A percentile compares a stretch with the other conserved stretches of the same genome.
phyloP scores from a whole-genome alignment of 2,888 invertebrate genomes.

The Psylliodes chrysocephalus region DNA sequence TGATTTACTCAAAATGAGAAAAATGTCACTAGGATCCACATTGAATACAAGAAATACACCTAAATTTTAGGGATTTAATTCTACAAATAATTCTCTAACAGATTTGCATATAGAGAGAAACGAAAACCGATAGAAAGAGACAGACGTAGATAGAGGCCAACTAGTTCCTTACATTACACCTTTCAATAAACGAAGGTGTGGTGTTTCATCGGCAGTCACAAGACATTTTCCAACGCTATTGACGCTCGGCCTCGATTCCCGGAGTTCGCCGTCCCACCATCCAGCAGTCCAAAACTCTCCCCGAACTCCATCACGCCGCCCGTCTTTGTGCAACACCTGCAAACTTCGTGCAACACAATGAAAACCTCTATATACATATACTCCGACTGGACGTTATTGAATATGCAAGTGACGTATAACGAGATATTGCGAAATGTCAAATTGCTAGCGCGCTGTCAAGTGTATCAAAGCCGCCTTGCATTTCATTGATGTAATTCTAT shows the following conservation, averaged over 20 bases:
- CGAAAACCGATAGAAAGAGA: constrained; percentile 1
- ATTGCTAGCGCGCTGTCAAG: constrained; percentile 48
- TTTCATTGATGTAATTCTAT: constrained; percentile 43
- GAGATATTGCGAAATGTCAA: constrained; percentile 56
- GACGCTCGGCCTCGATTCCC: constrained; percentile 37
- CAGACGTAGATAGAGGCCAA: not conserved
- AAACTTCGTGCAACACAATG: constrained; percentile 54
- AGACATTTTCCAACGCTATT: constrained; percentile 50
- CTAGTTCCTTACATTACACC: constrained; percentile 1
- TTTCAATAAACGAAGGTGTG: constrained; percentile 36
- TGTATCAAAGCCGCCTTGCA: constrained; percentile 43
- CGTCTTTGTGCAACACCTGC: constrained; percentile 59
- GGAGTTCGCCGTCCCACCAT: constrained; percentile 46
- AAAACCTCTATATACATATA: constrained; percentile 35
- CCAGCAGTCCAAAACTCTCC: constrained; percentile 46
- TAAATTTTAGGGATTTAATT: no score
- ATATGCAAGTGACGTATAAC: constrained; percentile 55
- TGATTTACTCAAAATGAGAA: no score
- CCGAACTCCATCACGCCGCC: constrained; percentile 46
- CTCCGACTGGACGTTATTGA: constrained; percentile 45
- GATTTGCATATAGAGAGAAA: no score
- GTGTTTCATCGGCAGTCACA: constrained; percentile 36
- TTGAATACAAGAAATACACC: no score
- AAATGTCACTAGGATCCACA: no score
- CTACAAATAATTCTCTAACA: no score